A percentile compares a stretch with the other conserved stretches of the same genome.
phyloP scores from a whole-genome alignment of 2,888 invertebrate species.

The Machimus atricapillus region DNA sequence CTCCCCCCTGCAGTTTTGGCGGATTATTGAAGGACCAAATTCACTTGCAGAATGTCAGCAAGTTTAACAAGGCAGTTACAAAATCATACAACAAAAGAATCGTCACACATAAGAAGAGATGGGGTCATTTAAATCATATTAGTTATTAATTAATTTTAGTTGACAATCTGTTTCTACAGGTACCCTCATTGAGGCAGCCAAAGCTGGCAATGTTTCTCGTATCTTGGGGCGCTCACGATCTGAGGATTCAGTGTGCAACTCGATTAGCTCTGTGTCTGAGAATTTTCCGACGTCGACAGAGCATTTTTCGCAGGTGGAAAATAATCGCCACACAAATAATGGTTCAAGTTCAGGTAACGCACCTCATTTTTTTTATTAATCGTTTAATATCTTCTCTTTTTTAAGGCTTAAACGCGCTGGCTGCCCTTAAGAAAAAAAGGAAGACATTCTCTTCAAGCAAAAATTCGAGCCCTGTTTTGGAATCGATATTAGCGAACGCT shows the following conservation, averaged over 20 bases:
- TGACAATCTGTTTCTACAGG: constrained; percentile 49
- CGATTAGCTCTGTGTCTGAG: constrained; percentile 52
- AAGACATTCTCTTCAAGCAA: constrained; percentile 85
- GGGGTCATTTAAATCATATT: constrained; percentile 64
- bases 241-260: constrained; percentile 81
- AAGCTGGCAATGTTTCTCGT: constrained; percentile 79
- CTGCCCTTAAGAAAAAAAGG: constrained; percentile 78
- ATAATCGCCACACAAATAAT: not conserved
- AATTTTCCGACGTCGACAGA: constrained; percentile 39
- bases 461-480: constrained; percentile 68
- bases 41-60: constrained; percentile 52
- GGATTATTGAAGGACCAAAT: constrained; percentile 47
- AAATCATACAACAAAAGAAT: constrained; percentile 64
- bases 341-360: not conserved
- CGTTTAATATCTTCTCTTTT: not conserved
- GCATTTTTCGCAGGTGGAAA: not conserved
- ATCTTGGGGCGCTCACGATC: constrained; percentile 81
- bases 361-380: not conserved
- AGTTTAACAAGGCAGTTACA: constrained; percentile 58
- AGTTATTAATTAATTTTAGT: not conserved
- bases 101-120: constrained; percentile 74
- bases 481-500: constrained; percentile 57
- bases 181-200: constrained; percentile 86
- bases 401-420: constrained; percentile 69
- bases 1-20: constrained; percentile 54